Evolutionary conservation across 2,113 vertebrate species (phyloP).

Genomic region (Benitochromis conjunctus): DNA sequence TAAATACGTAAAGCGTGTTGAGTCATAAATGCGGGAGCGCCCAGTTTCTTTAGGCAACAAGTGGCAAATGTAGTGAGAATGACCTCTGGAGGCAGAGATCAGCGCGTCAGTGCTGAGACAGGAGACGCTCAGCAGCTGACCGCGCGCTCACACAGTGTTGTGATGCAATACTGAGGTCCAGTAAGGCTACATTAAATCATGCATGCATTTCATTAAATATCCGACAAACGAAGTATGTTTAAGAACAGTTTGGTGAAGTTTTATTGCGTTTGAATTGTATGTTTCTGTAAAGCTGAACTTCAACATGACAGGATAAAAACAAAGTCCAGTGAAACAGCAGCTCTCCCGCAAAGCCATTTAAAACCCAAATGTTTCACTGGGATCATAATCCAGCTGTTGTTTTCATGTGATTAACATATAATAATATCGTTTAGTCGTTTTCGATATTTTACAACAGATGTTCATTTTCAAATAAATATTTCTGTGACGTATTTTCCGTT

Average conservation of each 20-base stretch:
- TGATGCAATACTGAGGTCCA: not conserved
- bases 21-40: constrained; percentile 15
- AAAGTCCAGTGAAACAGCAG: not conserved
- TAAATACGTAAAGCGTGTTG: not conserved
- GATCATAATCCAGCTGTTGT: rapidly evolving
- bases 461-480: not conserved
- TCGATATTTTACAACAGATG: not conserved
- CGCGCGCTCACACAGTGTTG: not conserved
- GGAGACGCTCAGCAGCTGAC: not conserved
- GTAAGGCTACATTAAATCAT: not conserved
- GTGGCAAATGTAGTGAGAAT: constrained; percentile 69
- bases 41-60: constrained; percentile 74
- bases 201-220: not conserved
- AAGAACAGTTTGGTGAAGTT: not conserved
- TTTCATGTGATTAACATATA: not conserved
- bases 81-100: constrained; percentile 72
- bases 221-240: not conserved
- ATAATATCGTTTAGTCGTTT: not conserved
- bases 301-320: not conserved
- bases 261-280: not conserved
- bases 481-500: not conserved
- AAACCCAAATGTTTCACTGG: not conserved
- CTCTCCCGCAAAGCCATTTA: not conserved
- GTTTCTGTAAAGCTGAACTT: not conserved
- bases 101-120: constrained; percentile 1